Percentiles rank a stretch among this genome's conserved stretches.
Conservation (phyloP, 2,113 vertebrate species). For the Lichenostomus cassidix region DNA sequence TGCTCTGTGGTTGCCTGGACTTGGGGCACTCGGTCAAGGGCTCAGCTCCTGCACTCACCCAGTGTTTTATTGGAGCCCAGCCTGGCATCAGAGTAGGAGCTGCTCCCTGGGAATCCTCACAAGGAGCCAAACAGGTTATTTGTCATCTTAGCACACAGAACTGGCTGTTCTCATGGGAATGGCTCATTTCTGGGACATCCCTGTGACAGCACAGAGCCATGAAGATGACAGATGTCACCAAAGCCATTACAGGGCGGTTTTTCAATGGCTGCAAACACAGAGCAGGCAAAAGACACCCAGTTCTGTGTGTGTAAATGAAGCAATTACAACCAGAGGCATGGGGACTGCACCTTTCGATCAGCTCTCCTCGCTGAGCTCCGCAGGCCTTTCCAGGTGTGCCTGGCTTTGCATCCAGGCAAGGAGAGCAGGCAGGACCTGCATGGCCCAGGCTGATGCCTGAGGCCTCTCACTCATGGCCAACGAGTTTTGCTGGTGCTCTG, state of each 20-base stretch:
- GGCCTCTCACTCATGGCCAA: not conserved
- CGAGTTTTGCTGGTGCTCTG: not conserved
- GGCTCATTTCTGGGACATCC: not conserved
- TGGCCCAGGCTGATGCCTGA: not conserved
- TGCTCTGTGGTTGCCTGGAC: not conserved
- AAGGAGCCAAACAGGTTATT: not conserved
- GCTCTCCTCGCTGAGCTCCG: not conserved
- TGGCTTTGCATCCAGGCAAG: not conserved
- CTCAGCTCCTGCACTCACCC: not conserved
- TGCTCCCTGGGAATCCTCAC: not conserved
- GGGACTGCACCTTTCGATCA: not conserved
- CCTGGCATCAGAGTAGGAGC: not conserved
- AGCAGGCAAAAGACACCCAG: not conserved
- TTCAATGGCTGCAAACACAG: not conserved
- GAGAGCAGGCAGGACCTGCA: not conserved
- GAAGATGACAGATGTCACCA: not conserved
- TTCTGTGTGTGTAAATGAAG: not conserved
- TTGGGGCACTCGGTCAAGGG: accelerated
- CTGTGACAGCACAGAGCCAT: not conserved
- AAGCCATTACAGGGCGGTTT: not conserved
- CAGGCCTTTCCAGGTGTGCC: not conserved
- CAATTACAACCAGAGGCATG: not conserved
- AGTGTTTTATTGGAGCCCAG: not conserved
- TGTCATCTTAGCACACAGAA: not conserved
- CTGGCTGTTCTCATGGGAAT: not conserved